Evolutionary conservation across 2,888 invertebrate species (phyloP).

Genomic region (Tupiocoris notatus): DNA sequence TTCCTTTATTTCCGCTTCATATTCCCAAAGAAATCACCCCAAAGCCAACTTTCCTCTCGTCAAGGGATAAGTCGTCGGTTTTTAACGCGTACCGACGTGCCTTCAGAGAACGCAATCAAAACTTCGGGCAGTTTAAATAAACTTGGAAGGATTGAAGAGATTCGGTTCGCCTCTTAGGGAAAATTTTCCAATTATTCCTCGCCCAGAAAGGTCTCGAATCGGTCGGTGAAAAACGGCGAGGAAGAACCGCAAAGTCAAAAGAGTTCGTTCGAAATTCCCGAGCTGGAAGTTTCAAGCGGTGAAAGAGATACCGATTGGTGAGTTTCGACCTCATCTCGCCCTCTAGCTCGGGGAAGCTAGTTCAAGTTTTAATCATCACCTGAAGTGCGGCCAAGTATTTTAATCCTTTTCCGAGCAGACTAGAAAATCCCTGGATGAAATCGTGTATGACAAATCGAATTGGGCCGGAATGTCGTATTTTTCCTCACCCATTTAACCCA

Average conservation of each 20-base stretch:
- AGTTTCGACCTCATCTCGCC: too few species aligned
- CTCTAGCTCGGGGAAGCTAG: too few species aligned
- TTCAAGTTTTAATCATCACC: too few species aligned
- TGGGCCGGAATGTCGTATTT: too few species aligned
- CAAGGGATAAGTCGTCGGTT: neutral
- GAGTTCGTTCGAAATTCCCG: neutral
- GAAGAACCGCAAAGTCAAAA: neutral
- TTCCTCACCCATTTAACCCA: too few species aligned
- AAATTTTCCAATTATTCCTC: neutral
- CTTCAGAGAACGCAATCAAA: neutral
- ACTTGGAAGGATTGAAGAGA: neutral
- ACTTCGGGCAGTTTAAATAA: neutral
- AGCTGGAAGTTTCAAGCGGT: conserved; percentile 25
- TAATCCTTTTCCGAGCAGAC: too few species aligned
- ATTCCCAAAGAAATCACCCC: too few species aligned
- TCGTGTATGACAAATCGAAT: too few species aligned
- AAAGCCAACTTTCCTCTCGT: too few species aligned
- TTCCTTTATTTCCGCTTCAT: too few species aligned
- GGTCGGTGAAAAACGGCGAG: neutral
- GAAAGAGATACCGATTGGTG: conserved; percentile 35
- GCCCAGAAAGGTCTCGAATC: neutral
- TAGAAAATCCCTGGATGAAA: too few species aligned
- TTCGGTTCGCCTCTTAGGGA: neutral
- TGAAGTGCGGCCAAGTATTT: too few species aligned
- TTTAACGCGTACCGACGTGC: neutral